phyloP scores from a whole-genome alignment of 2,113 vertebrate species.

The Bubo bubo region DNA sequence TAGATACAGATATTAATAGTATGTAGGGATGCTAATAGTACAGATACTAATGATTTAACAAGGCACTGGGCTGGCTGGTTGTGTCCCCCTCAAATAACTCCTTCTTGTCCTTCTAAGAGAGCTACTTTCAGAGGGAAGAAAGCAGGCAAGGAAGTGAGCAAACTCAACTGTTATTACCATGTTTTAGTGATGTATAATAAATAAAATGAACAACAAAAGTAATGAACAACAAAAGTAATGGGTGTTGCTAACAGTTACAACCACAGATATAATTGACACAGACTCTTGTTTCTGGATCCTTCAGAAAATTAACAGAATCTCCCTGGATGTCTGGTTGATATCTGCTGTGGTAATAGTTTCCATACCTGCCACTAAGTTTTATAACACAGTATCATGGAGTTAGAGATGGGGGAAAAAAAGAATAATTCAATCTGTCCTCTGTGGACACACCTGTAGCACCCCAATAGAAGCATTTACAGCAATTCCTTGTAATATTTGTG shows the following conservation, averaged over 20 bases:
- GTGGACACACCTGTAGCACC: neutral
- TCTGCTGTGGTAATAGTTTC: neutral
- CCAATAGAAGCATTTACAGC: neutral
- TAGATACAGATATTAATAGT: neutral
- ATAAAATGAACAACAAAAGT: neutral
- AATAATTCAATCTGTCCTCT: neutral
- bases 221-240: neutral
- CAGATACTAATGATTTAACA: neutral
- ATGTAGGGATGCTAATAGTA: accelerated
- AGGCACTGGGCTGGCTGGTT: neutral
- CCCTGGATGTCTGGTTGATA: neutral
- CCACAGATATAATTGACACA: neutral
- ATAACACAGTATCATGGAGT: neutral
- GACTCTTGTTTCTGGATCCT: neutral
- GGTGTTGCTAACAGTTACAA: neutral
- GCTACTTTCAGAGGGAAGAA: neutral
- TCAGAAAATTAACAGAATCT: neutral
- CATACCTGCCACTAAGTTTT: neutral
- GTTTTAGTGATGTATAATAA: neutral
- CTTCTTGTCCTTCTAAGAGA: neutral
- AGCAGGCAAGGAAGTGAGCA: neutral
- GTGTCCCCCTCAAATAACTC: neutral
- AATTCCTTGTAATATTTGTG: neutral
- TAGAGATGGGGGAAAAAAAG: neutral
- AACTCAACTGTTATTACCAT: neutral